phyloP scores from a whole-genome alignment of 2,113 vertebrate genomes.

The Elgaria multicarinata region DNA sequence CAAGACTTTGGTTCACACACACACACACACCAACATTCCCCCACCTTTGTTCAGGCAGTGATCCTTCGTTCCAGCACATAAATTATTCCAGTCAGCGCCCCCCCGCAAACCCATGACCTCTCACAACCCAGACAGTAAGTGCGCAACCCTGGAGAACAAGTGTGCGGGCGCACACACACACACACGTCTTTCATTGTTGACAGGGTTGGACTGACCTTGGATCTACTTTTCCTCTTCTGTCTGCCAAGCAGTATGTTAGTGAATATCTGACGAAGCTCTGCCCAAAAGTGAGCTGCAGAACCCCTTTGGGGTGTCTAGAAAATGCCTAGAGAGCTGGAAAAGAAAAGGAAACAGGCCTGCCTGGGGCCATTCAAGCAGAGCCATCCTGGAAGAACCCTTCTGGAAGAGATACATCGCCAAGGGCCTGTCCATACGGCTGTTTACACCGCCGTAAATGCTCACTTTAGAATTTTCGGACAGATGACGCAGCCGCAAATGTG shows the following conservation, averaged over 20 bases:
- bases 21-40: background rate
- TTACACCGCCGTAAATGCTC: too few relatives aligned
- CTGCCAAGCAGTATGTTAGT: background rate
- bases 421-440: too few relatives aligned
- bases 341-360: background rate
- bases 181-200: background rate
- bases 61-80: background rate
- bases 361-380: too few relatives aligned
- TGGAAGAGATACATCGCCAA: background rate
- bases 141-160: background rate
- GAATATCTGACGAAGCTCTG: background rate
- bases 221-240: background rate
- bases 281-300: background rate
- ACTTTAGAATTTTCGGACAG: too few relatives aligned
- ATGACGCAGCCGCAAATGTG: too few relatives aligned
- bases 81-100: background rate
- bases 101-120: background rate
- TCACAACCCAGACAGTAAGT: background rate
- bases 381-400: background rate
- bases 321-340: background rate
- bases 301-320: background rate
- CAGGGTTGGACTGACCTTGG: background rate
- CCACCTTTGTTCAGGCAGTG: background rate
- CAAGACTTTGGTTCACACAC: background rate
- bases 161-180: background rate